Evolutionary conservation across 2,797 vertebrate species (phyloP).

Genomic region (Cirrhinus mrigala): DNA sequence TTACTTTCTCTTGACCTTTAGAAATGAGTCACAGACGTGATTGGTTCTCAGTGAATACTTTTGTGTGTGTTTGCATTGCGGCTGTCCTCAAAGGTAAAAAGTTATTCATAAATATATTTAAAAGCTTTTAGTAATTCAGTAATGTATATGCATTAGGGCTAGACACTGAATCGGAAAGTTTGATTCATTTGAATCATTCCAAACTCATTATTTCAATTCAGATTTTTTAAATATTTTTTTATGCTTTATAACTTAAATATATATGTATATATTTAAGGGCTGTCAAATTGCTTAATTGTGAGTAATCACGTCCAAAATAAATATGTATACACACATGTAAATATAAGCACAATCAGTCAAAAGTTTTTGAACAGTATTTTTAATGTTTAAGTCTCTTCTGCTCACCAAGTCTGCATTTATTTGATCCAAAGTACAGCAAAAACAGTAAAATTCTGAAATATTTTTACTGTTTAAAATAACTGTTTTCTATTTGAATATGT

Average conservation of each 20-base stretch:
- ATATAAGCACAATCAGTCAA: too few species aligned
- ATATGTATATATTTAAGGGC: too few species aligned
- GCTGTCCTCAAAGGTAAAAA: background rate
- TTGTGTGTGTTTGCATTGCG: background rate
- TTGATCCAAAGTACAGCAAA: too few species aligned
- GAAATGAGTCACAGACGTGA: background rate
- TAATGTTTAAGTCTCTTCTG: too few species aligned
- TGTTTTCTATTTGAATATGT: too few species aligned
- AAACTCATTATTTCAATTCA: background rate
- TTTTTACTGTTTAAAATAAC: too few species aligned
- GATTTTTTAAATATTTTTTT: background rate
- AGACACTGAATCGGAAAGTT: background rate
- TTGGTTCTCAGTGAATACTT: background rate
- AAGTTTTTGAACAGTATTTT: too few species aligned
- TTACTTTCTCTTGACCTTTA: conserved; percentile 7
- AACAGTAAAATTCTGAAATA: too few species aligned
- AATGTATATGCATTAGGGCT: background rate
- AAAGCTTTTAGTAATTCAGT: background rate
- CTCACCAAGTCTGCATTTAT: too few species aligned
- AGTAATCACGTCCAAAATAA: too few species aligned
- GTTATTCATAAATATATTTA: background rate
- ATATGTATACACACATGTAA: too few species aligned
- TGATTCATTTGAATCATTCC: background rate
- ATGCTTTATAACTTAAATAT: background rate
- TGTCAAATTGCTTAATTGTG: background rate